Conservation (phyloP, 2,113 vertebrate species). For the Heterotilapia buettikoferi region DNA sequence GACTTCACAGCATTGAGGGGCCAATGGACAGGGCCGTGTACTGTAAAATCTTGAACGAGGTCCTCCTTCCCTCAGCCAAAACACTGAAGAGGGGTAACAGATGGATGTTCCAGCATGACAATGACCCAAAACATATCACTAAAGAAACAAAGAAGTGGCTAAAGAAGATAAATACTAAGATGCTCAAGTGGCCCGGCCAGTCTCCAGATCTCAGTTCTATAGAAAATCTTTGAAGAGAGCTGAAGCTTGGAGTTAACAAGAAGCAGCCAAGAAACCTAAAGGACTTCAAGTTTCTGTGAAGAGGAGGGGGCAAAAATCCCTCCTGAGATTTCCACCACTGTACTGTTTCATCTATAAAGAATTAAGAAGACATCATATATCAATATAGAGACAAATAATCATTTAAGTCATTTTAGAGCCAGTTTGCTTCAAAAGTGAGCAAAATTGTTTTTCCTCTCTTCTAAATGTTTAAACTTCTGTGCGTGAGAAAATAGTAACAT, state of each 20-base stretch:
- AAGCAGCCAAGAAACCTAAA: neutral
- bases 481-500: neutral
- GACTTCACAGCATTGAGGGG: neutral
- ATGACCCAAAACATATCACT: neutral
- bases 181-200: neutral
- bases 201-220: neutral
- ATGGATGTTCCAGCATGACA: neutral
- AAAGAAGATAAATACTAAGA: neutral
- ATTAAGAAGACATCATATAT: neutral
- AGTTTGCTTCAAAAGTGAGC: neutral
- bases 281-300: neutral
- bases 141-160: neutral
- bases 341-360: neutral
- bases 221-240: rapidly evolving
- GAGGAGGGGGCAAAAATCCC: neutral
- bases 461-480: neutral
- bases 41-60: neutral
- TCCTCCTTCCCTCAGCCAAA: neutral
- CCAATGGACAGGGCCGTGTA: neutral
- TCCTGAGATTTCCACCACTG: neutral
- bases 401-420: neutral
- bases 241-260: rapidly evolving
- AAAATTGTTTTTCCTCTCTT: neutral
- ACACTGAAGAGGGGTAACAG: neutral
- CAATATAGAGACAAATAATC: neutral